Evolutionary conservation across 92 coral and sea anemone species (phyloP).

Genomic region (Micromussa lordhowensis): DNA sequence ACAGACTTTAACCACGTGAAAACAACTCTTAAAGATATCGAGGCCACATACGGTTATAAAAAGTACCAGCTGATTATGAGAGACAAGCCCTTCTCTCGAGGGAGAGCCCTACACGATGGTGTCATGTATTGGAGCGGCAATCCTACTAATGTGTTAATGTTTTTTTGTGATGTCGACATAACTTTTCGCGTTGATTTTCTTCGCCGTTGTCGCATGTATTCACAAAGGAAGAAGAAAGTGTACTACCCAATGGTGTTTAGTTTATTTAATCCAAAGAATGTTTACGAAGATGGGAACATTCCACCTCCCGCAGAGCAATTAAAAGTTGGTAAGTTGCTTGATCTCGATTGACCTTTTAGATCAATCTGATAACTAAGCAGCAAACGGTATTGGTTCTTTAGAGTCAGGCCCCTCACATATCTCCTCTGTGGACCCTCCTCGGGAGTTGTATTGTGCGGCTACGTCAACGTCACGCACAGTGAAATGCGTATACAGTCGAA

Average conservation of each 20-base stretch:
- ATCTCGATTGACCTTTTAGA: not conserved
- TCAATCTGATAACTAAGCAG: not conserved
- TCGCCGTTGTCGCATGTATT: slow-evolving; percentile 84
- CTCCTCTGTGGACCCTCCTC: not conserved
- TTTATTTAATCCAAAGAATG: slow-evolving; percentile 84
- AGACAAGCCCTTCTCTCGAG: slow-evolving; percentile 82
- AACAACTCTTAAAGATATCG: slow-evolving; percentile 69
- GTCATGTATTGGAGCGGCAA: slow-evolving; percentile 81
- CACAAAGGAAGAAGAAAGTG: slow-evolving; percentile 76
- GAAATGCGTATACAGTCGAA: not conserved
- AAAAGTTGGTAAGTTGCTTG: slow-evolving; percentile 64
- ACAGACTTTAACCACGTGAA: slow-evolving; percentile 76
- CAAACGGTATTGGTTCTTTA: not conserved
- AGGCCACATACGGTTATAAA: slow-evolving; percentile 69
- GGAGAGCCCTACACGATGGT: slow-evolving; percentile 91
- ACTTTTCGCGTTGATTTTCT: slow-evolving; percentile 78
- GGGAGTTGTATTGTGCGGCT: not conserved
- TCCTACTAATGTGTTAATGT: slow-evolving; percentile 77
- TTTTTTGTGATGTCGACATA: slow-evolving; percentile 94
- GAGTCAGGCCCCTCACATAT: not conserved
- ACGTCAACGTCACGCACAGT: not conserved
- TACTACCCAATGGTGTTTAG: slow-evolving; percentile 95
- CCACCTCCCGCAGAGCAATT: slow-evolving; percentile 72
- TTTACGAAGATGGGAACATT: slow-evolving; percentile 75
- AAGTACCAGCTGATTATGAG: slow-evolving; percentile 82